Evolutionary conservation across 2,113 vertebrate species (phyloP).

Genomic region (Pedionomus torquatus): DNA sequence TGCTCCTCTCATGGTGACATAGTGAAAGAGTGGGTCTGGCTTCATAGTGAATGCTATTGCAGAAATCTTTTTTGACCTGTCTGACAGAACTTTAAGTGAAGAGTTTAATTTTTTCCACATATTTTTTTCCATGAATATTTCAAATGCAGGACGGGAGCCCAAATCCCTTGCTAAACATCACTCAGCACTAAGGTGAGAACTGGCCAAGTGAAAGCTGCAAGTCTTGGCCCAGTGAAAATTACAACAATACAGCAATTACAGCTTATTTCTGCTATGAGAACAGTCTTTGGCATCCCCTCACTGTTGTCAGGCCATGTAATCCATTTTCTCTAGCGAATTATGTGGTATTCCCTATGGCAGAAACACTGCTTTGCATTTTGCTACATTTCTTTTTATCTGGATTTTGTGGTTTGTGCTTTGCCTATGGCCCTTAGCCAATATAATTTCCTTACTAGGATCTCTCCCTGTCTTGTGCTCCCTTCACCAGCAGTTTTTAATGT

Average conservation of each 20-base stretch:
- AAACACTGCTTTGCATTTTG: constrained; percentile 48
- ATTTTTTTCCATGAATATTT: no score
- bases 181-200: background rate
- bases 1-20: no score
- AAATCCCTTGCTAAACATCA: background rate
- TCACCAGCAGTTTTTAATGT: background rate
- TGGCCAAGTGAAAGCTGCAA: background rate
- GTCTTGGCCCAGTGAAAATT: background rate
- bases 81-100: background rate
- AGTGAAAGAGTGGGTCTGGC: background rate
- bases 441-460: constrained; percentile 14
- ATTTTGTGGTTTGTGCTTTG: constrained; percentile 55
- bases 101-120: background rate
- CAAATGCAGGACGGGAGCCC: no score
- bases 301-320: constrained; percentile 60
- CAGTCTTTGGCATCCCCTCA: background rate
- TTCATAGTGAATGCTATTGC: background rate
- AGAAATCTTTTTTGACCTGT: background rate
- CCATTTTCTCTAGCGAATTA: constrained; percentile 67
- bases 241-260: constrained; percentile 19
- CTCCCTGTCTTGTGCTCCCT: background rate
- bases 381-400: constrained; percentile 56
- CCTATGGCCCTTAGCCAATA: constrained; percentile 25
- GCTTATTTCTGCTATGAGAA: constrained; percentile 40
- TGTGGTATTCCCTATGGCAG: constrained; percentile 49